Evolutionary conservation across 2,888 invertebrate genomes (phyloP), one percentile per base, ranked within the genome.

Genomic region (Conops quadrifasciatus): DNA sequence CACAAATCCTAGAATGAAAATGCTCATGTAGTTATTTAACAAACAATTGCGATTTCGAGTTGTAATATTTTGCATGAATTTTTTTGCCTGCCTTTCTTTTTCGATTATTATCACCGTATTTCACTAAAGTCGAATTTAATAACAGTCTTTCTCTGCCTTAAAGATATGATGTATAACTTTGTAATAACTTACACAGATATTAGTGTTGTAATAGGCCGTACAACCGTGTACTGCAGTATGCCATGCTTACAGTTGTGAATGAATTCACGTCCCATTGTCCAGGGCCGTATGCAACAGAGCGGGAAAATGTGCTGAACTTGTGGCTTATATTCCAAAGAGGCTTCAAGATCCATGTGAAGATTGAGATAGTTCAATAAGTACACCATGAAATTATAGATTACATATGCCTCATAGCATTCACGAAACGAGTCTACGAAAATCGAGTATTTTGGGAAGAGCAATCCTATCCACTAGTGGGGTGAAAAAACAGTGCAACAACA

Each of bases 401-500:
- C 97, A 88, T 97, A 98, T 0, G 97, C 97, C 87, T 98, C 98
- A 83, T 97, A 98, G 84, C 97, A 97, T 88, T 98, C 97, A 83
- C 97, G 89, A 67, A 95, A 86, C 78, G 95, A 95, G 85, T 98
- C 97, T 81, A 97, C 91, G 84, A 97, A 97, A 77, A 98, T 95
- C 53, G 96, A 94, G 79, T 93, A 91, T 77, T 92, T 89, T 0
- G 96, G 95, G 84, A 94, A 96, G 67, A 93, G 88, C 74, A 98
- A 87, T 2, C 97, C 97, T 63, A 86, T 78, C 86, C 86, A 86
- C 86, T 86, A 74, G 56, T 36, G 70, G 2, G 9, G 26, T 5
- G n/a, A 51, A 51, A 65, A 49, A 64, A 47, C 26, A 59, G 21
- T 36, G 13, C 24, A 26, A 60, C 5, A 15, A 59, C 24, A 13